Evolutionary conservation across 2,888 invertebrate genomes (phyloP), one percentile per base, ranked within the genome.

Genomic region (Bursaphelenchus okinawaensis): DNA sequence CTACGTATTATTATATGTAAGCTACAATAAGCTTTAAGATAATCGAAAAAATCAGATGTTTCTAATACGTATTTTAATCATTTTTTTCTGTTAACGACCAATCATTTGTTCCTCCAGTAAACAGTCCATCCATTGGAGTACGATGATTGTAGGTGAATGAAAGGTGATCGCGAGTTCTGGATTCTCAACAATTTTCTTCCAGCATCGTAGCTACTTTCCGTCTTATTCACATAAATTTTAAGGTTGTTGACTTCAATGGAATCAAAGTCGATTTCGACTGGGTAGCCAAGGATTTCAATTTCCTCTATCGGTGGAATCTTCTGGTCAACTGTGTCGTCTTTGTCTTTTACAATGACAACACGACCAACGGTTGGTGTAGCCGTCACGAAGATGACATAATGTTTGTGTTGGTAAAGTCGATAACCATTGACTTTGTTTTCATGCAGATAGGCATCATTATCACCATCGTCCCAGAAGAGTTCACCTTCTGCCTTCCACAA

Each of bases 391-490:
- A 65, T 67, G 28, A 27, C 66, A 24, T 67, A 65, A 7, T 55
- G 54, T 26, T 67, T 29, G 56, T 59, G 52, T 8, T 29, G 20
- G 52, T 40, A 59, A n/a, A 40, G 40, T 16, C 40, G 40, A 40
- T n/a, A 16, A 16, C 40, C 40, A 16, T 12, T n/a, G 1, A n/a
- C 40, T 1, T 12, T 40, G 6, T 40, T 40, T 40, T 12, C 12
- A 4, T 40, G 40, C 3, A 40, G 16, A 40, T 40, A 40, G 3
- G 40, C 40, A n/a, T 40, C 40, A n/a, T 40, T 40, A 50, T 59
- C 52, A 6, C 71, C 71, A 52, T 71, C 71, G 52, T 71, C 72
- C 74, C 74, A 71, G 59, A 50, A 72, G 16, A 71, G 55, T 51
- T 75, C 58, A 16, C 74, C 74, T 4, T 20, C 50, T 9, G 68